phyloP scores from a whole-genome alignment of 2,113 vertebrate genomes.

The Dromiciops gliroides region DNA sequence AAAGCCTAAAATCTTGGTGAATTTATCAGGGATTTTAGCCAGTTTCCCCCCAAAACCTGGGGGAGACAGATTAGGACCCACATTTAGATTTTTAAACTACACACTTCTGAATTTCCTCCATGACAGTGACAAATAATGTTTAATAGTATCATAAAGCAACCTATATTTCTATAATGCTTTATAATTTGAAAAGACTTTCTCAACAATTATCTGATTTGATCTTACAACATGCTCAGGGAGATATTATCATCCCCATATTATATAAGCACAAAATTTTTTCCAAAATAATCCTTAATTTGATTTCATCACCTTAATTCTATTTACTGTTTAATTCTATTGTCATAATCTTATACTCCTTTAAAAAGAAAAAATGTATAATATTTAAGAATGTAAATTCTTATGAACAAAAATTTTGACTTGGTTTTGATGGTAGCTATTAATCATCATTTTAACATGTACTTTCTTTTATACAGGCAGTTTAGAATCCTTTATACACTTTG shows the following conservation, averaged over 20 bases:
- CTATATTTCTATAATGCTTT: not conserved
- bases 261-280: not conserved
- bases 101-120: not conserved
- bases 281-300: not conserved
- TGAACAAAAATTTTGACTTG: not conserved
- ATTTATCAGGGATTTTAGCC: no score
- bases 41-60: no score
- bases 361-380: not conserved
- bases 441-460: constrained; percentile 10
- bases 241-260: not conserved
- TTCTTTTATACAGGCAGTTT: constrained; percentile 16
- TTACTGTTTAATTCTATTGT: not conserved
- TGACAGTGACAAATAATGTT: not conserved
- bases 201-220: not conserved
- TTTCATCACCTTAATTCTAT: not conserved
- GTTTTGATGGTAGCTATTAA: constrained; percentile 33
- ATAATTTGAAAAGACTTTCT: not conserved
- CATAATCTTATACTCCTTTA: not conserved
- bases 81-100: no score
- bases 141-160: not conserved
- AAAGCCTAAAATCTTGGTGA: no score
- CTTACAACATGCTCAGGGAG: not conserved
- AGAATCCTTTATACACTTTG: constrained; percentile 52
- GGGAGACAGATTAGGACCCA: no score
- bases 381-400: not conserved